Percentiles rank a stretch among this genome's conserved stretches.
Evolutionary conservation across 37 sponge, comb jelly and placozoan species (phyloP).

Genomic region (Amphimedon queenslandica): DNA sequence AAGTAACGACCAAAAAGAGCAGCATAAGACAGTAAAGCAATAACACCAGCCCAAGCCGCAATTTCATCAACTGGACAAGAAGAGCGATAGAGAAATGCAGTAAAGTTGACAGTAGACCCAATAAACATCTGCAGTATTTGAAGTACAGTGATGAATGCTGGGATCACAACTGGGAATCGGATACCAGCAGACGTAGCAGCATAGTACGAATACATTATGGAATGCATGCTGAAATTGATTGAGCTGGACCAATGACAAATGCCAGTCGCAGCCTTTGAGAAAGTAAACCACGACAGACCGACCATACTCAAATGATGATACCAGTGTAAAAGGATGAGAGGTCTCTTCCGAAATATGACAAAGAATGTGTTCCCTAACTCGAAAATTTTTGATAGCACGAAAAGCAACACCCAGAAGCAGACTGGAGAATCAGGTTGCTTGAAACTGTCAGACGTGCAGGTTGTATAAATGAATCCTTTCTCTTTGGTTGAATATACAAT

Average conservation of each 20-base stretch:
- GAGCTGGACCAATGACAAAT: background rate
- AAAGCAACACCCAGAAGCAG: background rate
- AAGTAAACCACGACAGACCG: background rate
- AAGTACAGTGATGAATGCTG: background rate
- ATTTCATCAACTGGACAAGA: no score
- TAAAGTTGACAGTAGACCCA: background rate
- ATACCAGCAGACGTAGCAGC: background rate
- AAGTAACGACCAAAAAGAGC: no score
- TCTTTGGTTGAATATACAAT: no score
- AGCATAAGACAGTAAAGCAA: no score
- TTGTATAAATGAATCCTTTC: no score
- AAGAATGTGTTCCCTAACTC: background rate
- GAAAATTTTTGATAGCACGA: background rate
- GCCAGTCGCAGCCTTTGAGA: background rate
- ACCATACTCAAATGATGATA: background rate
- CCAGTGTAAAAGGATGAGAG: background rate
- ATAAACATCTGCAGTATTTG: conserved; percentile 4
- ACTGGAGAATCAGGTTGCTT: background rate
- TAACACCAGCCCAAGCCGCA: no score
- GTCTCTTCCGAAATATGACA: background rate
- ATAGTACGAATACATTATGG: conserved; percentile 7
- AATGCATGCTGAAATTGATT: background rate
- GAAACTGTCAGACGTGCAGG: no score
- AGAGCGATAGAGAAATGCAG: no score
- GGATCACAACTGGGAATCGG: background rate